Evolutionary conservation across 2,888 invertebrate genomes (phyloP).

Genomic region (Drosophila nr. perissopoda): DNA sequence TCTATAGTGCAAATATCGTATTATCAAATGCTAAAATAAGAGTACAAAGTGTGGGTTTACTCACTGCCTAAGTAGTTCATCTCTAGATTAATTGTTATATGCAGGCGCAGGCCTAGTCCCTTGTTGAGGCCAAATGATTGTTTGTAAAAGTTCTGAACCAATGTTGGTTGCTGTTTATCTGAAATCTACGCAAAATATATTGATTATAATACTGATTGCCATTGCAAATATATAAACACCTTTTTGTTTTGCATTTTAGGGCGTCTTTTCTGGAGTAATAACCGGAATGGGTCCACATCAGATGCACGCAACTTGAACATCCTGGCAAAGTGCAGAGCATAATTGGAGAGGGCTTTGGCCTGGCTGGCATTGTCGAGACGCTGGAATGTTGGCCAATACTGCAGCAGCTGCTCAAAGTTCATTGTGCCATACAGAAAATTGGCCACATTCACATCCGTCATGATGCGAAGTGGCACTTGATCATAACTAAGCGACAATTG

Average conservation of each 20-base stretch:
- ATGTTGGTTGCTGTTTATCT: constrained; percentile 10
- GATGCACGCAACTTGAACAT: constrained; percentile 52
- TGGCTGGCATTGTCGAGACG: constrained; percentile 24
- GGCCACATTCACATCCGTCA: constrained; percentile 55
- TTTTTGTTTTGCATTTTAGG: constrained; percentile 6
- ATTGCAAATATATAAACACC: constrained; percentile 16
- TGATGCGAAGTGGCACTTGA: constrained; percentile 77
- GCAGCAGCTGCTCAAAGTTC: constrained; percentile 72
- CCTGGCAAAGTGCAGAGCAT: constrained; percentile 46
- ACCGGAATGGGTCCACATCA: constrained; percentile 74
- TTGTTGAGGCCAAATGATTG: constrained; percentile 74
- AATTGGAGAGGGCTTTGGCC: not conserved
- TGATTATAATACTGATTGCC: not conserved
- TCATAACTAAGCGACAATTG: constrained; percentile 58
- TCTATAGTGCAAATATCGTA: constrained; percentile 31
- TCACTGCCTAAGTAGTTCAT: constrained; percentile 77
- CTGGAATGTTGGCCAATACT: constrained; percentile 57
- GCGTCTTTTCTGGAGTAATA: constrained; percentile 68
- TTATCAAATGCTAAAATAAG: not conserved
- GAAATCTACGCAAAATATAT: not conserved
- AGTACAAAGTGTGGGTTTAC: constrained; percentile 11
- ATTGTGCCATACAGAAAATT: constrained; percentile 71
- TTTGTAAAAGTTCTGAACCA: constrained; percentile 63
- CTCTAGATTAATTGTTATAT: constrained; percentile 83
- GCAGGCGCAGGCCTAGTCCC: constrained; percentile 69